A percentile compares a stretch with the other conserved stretches of the same genome.
phyloP scores from a whole-genome alignment of 2,888 invertebrate species.

The Ophion costatus region DNA sequence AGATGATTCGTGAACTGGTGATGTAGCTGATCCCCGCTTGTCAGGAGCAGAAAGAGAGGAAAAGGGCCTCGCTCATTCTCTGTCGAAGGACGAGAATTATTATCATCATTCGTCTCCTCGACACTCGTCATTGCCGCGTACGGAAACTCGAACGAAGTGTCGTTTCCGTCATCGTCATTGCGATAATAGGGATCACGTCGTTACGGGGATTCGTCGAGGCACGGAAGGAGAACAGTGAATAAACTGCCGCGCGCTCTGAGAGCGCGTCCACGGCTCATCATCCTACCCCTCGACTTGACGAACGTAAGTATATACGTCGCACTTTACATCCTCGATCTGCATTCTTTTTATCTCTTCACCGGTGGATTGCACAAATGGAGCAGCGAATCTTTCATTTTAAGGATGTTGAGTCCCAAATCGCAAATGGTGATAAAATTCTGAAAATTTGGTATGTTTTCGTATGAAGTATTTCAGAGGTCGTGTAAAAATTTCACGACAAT shows the following conservation, averaged over 20 bases:
- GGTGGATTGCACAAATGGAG: too few species aligned
- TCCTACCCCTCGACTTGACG: slow-evolving; percentile 67
- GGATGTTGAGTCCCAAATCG: too few species aligned
- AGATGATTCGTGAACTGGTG: slow-evolving; percentile 76
- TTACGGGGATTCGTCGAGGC: slow-evolving; percentile 44
- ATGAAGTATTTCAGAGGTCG: too few species aligned
- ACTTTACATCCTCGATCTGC: too few species aligned
- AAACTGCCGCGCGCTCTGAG: slow-evolving; percentile 65
- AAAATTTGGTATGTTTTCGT: too few species aligned
- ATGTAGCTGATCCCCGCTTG: slow-evolving; percentile 72
- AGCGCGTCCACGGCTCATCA: slow-evolving; percentile 66
- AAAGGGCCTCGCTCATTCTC: slow-evolving; percentile 74
- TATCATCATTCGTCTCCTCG: slow-evolving; percentile 67
- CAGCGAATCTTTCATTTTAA: too few species aligned
- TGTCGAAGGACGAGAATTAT: slow-evolving; percentile 66
- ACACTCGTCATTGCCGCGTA: slow-evolving; percentile 61
- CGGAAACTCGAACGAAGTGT: slow-evolving; percentile 20
- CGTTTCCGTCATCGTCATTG: slow-evolving; percentile 44
- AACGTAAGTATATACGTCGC: slow-evolving; percentile 66
- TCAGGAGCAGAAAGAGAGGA: slow-evolving; percentile 69
- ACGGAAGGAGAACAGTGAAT: slow-evolving; percentile 50
- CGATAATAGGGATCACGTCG: slow-evolving; percentile 15
- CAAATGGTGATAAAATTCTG: too few species aligned
- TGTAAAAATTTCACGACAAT: too few species aligned
- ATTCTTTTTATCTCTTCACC: too few species aligned